Percentiles rank a stretch among this genome's conserved stretches.
Evolutionary conservation across 2,888 invertebrate species (phyloP).

Genomic region (Morinoia aosen): DNA sequence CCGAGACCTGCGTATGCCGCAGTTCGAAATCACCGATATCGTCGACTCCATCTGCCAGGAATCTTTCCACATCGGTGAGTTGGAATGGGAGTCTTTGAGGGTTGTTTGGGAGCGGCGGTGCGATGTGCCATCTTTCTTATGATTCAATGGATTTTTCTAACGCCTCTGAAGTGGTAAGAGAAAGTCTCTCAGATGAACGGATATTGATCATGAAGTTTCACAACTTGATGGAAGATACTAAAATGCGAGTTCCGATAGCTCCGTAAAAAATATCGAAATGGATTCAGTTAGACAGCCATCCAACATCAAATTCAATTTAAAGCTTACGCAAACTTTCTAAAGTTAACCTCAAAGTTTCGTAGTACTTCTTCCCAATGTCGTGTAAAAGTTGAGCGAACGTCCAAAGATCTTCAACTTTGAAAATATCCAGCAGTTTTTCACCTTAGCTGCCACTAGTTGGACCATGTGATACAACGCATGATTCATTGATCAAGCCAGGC

Average conservation of each 20-base stretch:
- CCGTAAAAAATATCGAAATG: not conserved
- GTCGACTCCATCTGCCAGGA: constrained; percentile 72
- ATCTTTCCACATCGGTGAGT: constrained; percentile 61
- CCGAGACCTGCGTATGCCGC: constrained; percentile 70
- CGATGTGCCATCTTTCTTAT: not conserved
- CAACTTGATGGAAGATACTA: not conserved
- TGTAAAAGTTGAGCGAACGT: not conserved
- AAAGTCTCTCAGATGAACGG: not conserved
- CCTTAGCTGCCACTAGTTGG: not conserved
- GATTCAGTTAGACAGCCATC: not conserved
- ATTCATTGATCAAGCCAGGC: not conserved
- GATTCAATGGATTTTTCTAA: not conserved
- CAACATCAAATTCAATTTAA: not conserved
- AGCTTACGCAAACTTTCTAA: not conserved
- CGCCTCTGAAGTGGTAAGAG: not conserved
- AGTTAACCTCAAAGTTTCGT: not conserved
- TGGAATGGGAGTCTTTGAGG: not conserved
- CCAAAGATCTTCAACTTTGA: not conserved
- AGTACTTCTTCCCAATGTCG: not conserved
- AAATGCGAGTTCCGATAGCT: not conserved
- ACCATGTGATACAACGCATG: not conserved
- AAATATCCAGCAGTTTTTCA: not conserved
- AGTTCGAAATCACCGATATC: constrained; percentile 70
- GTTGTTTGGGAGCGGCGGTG: not conserved
- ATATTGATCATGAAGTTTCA: not conserved